These are phyloP conservation scores for Hydropotes inermis DNA, from an alignment of 2,113 vertebrate genomes.

Conservation along the genomic window DNA sequence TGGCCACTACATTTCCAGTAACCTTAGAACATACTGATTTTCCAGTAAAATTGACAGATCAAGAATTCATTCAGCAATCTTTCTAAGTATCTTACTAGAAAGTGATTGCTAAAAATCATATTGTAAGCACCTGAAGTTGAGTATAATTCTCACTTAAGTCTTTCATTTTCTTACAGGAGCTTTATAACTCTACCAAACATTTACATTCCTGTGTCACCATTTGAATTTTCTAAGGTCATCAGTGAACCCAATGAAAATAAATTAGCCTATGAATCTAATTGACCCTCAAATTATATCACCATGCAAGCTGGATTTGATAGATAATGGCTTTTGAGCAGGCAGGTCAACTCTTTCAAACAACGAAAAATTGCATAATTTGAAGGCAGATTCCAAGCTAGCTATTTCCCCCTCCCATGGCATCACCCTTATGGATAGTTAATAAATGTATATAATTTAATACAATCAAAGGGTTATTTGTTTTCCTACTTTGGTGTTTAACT, in stretches of 20 bases:
- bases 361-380: constrained; percentile 25
- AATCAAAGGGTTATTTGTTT: constrained; percentile 13
- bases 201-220: neutral
- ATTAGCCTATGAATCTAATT: constrained; percentile 44
- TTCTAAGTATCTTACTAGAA: neutral
- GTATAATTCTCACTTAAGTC: neutral
- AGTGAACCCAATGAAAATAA: constrained; percentile 35
- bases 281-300: constrained; percentile 33
- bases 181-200: constrained; percentile 5
- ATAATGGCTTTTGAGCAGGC: neutral
- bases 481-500: neutral
- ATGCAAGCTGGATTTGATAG: constrained; percentile 1
- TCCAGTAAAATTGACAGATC: neutral
- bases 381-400: neutral
- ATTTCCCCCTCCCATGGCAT: neutral
- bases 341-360: neutral
- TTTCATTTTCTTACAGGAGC: constrained; percentile 21
- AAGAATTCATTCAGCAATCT: neutral
- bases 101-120: neutral
- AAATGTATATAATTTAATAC: neutral
- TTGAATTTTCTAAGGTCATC: constrained; percentile 41
- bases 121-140: neutral
- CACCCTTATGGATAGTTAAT: neutral
- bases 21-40: neutral
- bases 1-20: neutral